Evolutionary conservation across 2,113 vertebrate genomes (phyloP), one percentile per base, ranked within the genome.

Genomic region (Arvicanthis niloticus): DNA sequence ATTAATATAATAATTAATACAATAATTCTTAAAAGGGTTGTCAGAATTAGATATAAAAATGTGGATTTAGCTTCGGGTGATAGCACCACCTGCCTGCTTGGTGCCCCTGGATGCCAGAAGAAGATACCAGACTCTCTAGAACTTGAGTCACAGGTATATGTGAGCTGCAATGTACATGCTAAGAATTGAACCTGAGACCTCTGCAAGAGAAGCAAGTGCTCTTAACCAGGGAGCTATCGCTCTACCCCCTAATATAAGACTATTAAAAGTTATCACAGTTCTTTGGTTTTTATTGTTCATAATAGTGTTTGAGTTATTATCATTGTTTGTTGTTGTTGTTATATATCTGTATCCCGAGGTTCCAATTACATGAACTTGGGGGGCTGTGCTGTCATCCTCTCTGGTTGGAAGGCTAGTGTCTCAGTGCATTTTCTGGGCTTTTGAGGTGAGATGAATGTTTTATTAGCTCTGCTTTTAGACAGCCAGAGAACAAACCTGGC

Each of bases 401-500:
- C 68, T 53, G n/a, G 60, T 0, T 0, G 5, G 29, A 29, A 31
- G 26, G 72, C 7, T 5, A 22, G 8, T 1, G 1, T 24, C 72
- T 80, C n/a, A 0, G 0, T 4, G 62, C 3, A 17, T 22, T 51
- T 73, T 15, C 31, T 8, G 5, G 10, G 10, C 34, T 31, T 10
- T n/a, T 0, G 2, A 0, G 0, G 51, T 2, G 37, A 68, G 88
- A 22, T 1, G 3, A 9, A 1, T 2, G 13, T 48, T 51, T n/a
- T 4, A 17, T 42, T 12, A 21, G 26, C 3, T 31, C 51, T 10
- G 34, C 8, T 8, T 51, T 21, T 7, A 78, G 12, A 34, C 17
- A 17, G 19, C 5, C 11, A 5, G 21, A 9, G 2, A 67, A 34
- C 7, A 70, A 84, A 13, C 2, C 5, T 51, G 26, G 24, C 29